Percentiles rank a stretch among this genome's conserved stretches.
Evolutionary conservation across 2,888 invertebrate species (phyloP).

Genomic region (Synergus umbraculus): DNA sequence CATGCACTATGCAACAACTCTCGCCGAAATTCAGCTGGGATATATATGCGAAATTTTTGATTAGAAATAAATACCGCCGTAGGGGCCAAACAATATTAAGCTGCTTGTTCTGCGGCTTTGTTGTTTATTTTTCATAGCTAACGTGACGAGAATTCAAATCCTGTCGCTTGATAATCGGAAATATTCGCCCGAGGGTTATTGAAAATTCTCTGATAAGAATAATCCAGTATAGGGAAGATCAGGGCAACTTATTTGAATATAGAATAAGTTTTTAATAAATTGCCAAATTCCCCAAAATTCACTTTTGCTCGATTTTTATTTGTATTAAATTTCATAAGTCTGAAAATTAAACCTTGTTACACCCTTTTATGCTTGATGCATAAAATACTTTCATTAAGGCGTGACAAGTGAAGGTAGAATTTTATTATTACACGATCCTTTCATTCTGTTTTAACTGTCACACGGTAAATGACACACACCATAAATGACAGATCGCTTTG

Average conservation of each 20-base stretch:
- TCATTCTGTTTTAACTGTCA: constrained; percentile 13
- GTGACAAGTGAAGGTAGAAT: background rate
- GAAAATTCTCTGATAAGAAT: background rate
- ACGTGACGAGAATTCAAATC: background rate
- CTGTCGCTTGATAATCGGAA: background rate
- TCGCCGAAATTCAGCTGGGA: constrained; percentile 13
- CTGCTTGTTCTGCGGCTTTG: background rate
- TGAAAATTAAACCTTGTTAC: too few species aligned
- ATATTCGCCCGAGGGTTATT: background rate
- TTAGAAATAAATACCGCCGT: constrained; percentile 15
- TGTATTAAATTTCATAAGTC: too few species aligned
- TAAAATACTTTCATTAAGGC: background rate
- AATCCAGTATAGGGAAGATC: background rate
- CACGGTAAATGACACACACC: background rate
- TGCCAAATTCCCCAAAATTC: too few species aligned
- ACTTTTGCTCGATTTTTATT: too few species aligned
- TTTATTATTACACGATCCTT: background rate
- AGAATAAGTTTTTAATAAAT: background rate
- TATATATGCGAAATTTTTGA: background rate
- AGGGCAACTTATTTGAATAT: background rate
- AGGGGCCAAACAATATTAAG: constrained; percentile 8
- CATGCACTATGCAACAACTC: constrained; percentile 26
- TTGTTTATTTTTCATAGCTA: background rate
- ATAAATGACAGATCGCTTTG: constrained; percentile 17
- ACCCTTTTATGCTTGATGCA: too few species aligned